Evolutionary conservation across 2,888 invertebrate species (phyloP).

Genomic region (Leptinotarsa juncta): DNA sequence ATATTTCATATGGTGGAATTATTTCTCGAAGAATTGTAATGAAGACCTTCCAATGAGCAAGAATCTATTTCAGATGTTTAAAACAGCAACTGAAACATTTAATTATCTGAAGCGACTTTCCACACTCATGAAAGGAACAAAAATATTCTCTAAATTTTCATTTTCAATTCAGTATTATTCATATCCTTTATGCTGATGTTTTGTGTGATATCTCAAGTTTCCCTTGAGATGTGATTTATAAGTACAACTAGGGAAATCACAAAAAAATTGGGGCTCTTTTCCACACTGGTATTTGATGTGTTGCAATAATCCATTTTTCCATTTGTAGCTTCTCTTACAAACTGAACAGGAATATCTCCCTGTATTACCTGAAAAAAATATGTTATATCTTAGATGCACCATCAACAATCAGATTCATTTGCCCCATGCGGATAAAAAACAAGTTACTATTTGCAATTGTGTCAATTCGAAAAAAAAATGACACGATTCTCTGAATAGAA

Average conservation of each 20-base stretch:
- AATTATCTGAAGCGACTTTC: background rate
- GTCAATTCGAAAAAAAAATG: no score
- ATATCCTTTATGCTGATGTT: conserved; percentile 9
- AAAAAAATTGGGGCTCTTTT: conserved; percentile 78
- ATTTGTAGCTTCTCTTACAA: conserved; percentile 25
- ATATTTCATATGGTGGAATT: no score
- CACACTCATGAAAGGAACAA: no score
- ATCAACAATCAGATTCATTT: no score
- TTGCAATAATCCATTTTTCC: conserved; percentile 54
- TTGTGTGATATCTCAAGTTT: conserved; percentile 66
- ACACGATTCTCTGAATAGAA: no score
- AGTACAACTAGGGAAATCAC: conserved; percentile 40
- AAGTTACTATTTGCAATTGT: no score
- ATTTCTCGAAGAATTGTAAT: no score
- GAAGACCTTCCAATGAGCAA: no score
- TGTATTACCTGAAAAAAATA: background rate
- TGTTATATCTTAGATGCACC: no score
- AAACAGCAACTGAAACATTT: no score
- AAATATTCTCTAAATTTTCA: background rate
- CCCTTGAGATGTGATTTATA: conserved; percentile 62
- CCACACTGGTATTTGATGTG: conserved; percentile 78
- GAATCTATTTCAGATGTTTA: background rate
- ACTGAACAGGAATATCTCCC: background rate
- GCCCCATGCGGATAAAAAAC: no score
- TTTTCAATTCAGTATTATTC: background rate